Evolutionary conservation across 2,113 vertebrate species (phyloP), one percentile per base, ranked within the genome.

Genomic region (Sclerurus mexicanus): DNA sequence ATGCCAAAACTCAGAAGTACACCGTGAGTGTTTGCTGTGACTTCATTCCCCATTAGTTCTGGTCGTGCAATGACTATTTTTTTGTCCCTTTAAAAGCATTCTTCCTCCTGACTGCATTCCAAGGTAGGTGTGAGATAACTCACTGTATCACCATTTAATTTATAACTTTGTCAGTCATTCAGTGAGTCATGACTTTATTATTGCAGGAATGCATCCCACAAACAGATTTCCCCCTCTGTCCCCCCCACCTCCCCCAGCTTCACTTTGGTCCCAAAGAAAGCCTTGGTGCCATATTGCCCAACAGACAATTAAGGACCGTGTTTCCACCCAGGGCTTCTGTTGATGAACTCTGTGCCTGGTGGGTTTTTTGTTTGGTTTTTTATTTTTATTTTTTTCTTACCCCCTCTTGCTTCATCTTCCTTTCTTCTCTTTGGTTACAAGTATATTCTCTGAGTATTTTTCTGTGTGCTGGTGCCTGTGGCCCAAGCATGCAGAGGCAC

Each of bases 121-220:
- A 94, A 89, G 39, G 76, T 92, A 93, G 78, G 81, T 94, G 88
- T 58, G 95, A 96, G 89, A 96, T 73, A 95, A 76, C 69, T 95
- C 68, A 66, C 69, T 87, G 89, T 95, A 46, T 58, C 71, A 87
- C 92, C 69, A 89, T 95, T 92, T 92, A 96, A 95, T 95, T 85
- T 84, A 87, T 91, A 79, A 63, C n/a, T 97, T 97, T 95, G 81
- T 88, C 91, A 93, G 77, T 94, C 71, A 74, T 91, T 90, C 68
- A 25, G 39, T 96, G 95, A 95, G 56, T 97, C 82, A 96, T 56
- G 53, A 72, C 50, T 90, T 82, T 79, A 69, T 85, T 94, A 91
- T 86, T 59, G 78, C 46, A 93, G 76, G 74, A 95, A 95, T 93
- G 46, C 66, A 94, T 92, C 66, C 92, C 90, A 87, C 92, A 97